Percentiles rank a stretch among this genome's conserved stretches.
Evolutionary conservation across 1,140 invertebrate species (phyloP).

Genomic region (Eueides isabella): DNA sequence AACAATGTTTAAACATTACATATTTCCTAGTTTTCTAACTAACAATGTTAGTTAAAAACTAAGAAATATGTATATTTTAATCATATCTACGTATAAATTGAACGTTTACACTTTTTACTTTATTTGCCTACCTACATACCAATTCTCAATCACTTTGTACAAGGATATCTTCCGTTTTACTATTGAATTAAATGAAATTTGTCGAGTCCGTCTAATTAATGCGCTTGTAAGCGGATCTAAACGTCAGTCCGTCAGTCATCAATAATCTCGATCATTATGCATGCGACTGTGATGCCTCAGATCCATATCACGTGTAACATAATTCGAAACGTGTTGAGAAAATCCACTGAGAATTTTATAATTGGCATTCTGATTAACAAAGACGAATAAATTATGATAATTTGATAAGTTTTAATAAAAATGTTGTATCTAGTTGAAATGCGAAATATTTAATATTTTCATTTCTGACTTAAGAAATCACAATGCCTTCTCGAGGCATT

Average conservation of each 20-base stretch:
- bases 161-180: background rate
- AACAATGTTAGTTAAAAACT: too few species aligned
- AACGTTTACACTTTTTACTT: too few species aligned
- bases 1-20: too few species aligned
- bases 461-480: too few species aligned
- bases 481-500: too few species aligned
- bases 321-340: conserved; percentile 11
- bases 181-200: conserved; percentile 18
- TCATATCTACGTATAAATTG: too few species aligned
- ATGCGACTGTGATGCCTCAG: conserved; percentile 38
- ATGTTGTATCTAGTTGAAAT: too few species aligned
- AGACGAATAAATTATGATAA: background rate
- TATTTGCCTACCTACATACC: too few species aligned
- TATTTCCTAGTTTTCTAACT: too few species aligned
- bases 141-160: too few species aligned
- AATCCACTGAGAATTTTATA: background rate
- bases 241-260: conserved; percentile 35
- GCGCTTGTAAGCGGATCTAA: conserved; percentile 34
- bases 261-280: conserved; percentile 42
- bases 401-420: background rate
- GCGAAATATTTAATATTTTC: too few species aligned
- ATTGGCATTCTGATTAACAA: background rate
- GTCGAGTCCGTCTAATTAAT: conserved; percentile 18
- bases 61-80: too few species aligned
- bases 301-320: conserved; percentile 29